A percentile compares a stretch with the other conserved stretches of the same genome.
phyloP scores from a whole-genome alignment of 2,888 invertebrate species.

The Limnephilus marmoratus region DNA sequence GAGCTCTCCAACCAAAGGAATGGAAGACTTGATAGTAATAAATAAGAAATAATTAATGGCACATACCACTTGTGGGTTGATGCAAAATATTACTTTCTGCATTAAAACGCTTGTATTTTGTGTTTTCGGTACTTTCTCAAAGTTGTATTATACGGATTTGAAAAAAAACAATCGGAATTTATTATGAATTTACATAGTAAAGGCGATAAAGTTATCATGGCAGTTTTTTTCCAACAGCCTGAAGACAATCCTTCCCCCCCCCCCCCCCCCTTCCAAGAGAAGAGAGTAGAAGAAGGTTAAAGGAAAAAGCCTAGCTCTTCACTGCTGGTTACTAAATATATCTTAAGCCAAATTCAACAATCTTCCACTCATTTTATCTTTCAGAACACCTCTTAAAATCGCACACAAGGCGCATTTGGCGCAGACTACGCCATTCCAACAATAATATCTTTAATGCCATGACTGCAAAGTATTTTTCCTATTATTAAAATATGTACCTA shows the following conservation, averaged over 20 bases:
- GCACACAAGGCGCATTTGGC: no score
- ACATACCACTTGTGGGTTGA: not conserved
- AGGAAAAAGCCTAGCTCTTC: no score
- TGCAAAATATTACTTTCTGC: not conserved
- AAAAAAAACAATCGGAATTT: not conserved
- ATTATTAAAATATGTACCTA: not conserved
- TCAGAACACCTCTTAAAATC: no score
- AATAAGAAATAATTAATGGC: not conserved
- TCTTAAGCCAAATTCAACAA: no score
- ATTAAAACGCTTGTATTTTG: not conserved
- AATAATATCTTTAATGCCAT: not conserved
- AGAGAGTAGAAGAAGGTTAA: no score
- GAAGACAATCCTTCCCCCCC: no score
- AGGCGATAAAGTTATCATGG: no score
- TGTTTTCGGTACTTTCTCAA: not conserved
- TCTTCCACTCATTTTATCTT: no score
- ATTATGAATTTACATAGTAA: not conserved
- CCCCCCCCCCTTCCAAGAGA: no score
- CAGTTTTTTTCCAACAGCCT: no score
- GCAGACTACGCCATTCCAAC: not conserved
- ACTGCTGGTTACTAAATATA: no score
- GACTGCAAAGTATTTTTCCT: not conserved
- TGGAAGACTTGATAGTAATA: not conserved
- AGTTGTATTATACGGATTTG: not conserved
- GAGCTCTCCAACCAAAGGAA: not conserved